Conservation (phyloP, 2,113 vertebrate species). For the Barbus barbus region DNA sequence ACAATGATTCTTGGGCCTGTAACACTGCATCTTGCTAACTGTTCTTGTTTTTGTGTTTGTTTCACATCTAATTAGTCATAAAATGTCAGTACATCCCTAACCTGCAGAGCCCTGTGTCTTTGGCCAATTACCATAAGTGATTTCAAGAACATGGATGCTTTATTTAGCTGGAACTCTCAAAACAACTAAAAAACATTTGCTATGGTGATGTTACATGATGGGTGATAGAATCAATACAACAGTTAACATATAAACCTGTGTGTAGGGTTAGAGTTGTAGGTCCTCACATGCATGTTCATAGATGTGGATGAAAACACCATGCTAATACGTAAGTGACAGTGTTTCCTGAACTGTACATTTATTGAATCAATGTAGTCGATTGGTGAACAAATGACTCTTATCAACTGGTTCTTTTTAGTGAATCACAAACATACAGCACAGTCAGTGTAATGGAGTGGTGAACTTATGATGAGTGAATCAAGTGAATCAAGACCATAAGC, state of each 20-base stretch:
- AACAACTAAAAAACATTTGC: constrained; percentile 30
- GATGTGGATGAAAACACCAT: no score
- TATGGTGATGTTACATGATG: constrained; percentile 12
- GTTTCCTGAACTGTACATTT: no score
- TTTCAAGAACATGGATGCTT: constrained; percentile 49
- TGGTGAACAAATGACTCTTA: no score
- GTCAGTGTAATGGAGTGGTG: not conserved
- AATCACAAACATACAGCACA: no score
- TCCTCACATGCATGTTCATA: no score
- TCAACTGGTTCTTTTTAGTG: no score
- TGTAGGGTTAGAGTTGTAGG: not conserved
- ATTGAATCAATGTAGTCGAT: no score
- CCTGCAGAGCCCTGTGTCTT: constrained; percentile 38
- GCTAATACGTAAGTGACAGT: no score
- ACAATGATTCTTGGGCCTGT: constrained; percentile 27
- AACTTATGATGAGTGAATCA: not conserved
- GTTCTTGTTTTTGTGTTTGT: constrained; percentile 41
- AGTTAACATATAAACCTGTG: constrained; percentile 25
- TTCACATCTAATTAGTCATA: constrained; percentile 50
- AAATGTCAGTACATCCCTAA: constrained; percentile 53
- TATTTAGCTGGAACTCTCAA: constrained; percentile 34
- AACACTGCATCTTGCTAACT: not conserved
- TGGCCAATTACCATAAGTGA: constrained; percentile 49
- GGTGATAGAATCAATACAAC: constrained; percentile 14
- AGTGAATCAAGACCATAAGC: not conserved